Evolutionary conservation across 2,888 invertebrate genomes (phyloP).

Genomic region (Amblyteles armatorius): DNA sequence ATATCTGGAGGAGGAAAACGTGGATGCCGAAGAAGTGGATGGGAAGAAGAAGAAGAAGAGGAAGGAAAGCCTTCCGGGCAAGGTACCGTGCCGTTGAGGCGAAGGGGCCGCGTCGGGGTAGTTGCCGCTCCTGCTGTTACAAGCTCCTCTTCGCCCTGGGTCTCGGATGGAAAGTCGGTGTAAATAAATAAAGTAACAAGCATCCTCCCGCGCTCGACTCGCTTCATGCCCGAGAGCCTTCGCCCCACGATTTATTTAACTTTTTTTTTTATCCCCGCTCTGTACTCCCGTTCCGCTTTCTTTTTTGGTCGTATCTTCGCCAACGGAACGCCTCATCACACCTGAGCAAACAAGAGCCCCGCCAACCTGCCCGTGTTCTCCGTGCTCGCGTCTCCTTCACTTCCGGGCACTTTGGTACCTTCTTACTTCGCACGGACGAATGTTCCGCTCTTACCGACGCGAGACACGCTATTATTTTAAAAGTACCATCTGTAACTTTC

Average conservation of each 20-base stretch:
- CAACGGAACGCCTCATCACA: slow-evolving; percentile 76
- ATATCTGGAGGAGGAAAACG: slow-evolving; percentile 59
- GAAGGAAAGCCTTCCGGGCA: slow-evolving; percentile 57
- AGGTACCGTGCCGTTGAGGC: slow-evolving; percentile 23
- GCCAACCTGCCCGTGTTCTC: slow-evolving; percentile 56
- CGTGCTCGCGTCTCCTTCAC: slow-evolving; percentile 18
- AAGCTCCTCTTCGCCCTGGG: slow-evolving; percentile 33
- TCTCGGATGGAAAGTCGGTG: slow-evolving; percentile 71
- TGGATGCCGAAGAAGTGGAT: slow-evolving; percentile 35
- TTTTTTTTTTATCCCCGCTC: slow-evolving; percentile 68
- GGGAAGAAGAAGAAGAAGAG: slow-evolving; percentile 52
- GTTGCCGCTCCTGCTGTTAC: slow-evolving; percentile 21
- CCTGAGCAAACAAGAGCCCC: slow-evolving; percentile 72
- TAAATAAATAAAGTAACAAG: slow-evolving; percentile 77
- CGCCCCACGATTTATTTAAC: slow-evolving; percentile 79
- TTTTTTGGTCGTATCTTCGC: slow-evolving; percentile 65
- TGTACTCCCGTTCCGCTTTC: slow-evolving; percentile 48
- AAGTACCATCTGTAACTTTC: slow-evolving; percentile 10
- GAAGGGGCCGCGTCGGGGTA: slow-evolving; percentile 20
- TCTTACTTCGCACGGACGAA: slow-evolving; percentile 12
- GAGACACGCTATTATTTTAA: background rate
- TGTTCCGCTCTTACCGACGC: background rate
- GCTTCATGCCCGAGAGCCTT: slow-evolving; percentile 48
- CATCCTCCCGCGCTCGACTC: slow-evolving; percentile 41
- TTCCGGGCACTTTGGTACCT: slow-evolving; percentile 24